Evolutionary conservation across 2,113 vertebrate genomes (phyloP).

Genomic region (Peromyscus maniculatus): DNA sequence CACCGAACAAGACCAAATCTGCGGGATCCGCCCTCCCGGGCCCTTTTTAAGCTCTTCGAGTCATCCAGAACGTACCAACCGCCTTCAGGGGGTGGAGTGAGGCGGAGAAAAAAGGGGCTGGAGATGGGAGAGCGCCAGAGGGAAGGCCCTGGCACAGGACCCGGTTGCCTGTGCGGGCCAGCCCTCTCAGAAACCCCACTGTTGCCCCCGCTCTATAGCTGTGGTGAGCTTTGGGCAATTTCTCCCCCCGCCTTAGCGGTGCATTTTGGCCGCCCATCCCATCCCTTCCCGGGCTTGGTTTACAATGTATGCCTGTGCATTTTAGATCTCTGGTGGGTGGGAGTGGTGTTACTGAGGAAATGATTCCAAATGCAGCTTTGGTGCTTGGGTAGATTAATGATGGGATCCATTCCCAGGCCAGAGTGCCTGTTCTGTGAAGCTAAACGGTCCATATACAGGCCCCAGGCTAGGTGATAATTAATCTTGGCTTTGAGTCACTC

Average conservation of each 20-base stretch:
- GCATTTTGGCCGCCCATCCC: neutral
- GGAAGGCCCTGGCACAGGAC: neutral
- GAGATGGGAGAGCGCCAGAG: neutral
- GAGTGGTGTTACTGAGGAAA: neutral
- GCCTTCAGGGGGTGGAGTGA: slow-evolving; percentile 66
- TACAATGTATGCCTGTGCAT: neutral
- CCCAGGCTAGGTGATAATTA: neutral
- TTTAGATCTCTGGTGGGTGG: neutral
- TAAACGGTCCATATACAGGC: neutral
- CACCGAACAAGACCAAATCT: neutral
- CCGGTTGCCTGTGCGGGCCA: accelerated
- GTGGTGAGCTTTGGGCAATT: neutral
- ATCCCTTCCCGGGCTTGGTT: accelerated
- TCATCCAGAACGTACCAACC: slow-evolving; percentile 85
- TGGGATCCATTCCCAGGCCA: neutral
- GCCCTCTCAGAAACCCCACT: accelerated
- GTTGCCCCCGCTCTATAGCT: accelerated
- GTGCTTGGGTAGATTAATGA: neutral
- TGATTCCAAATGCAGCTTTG: neutral
- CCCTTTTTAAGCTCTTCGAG: slow-evolving; percentile 84
- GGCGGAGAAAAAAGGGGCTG: neutral
- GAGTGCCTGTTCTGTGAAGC: neutral
- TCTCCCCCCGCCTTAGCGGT: neutral
- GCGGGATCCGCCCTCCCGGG: neutral
- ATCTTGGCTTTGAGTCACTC: neutral